Conservation (phyloP, 2,113 vertebrate species). For the Hydropotes inermis region DNA sequence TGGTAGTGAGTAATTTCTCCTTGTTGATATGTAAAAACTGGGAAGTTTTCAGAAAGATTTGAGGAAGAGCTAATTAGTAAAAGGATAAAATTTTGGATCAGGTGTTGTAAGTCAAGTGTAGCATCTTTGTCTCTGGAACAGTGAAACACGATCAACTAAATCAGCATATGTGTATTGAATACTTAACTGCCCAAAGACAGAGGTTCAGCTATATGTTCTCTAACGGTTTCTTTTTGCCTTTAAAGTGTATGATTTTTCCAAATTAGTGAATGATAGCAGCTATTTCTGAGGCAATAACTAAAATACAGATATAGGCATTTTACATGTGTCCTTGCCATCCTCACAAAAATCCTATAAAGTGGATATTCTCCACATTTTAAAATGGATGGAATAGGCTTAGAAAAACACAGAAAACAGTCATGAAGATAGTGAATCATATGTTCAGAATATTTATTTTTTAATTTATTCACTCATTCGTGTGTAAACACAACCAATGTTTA, state of each 20-base stretch:
- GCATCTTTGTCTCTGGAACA: neutral
- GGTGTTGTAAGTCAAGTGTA: neutral
- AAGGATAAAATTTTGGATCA: neutral
- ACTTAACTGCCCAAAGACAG: neutral
- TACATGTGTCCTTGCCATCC: neutral
- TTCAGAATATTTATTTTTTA: neutral
- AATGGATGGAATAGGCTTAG: neutral
- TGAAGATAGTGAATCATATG: neutral
- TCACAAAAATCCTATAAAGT: neutral
- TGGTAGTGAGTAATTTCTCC: neutral
- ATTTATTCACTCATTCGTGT: neutral
- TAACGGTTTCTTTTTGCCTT: constrained; percentile 23
- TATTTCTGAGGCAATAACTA: neutral
- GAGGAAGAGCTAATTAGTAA: neutral
- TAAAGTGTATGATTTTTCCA: neutral
- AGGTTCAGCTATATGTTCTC: neutral
- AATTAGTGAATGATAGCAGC: neutral
- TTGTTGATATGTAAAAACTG: constrained; percentile 21
- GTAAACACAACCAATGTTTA: neutral
- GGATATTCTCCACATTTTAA: neutral
- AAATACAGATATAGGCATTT: neutral
- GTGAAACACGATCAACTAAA: neutral
- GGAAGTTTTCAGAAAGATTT: neutral
- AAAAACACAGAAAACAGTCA: neutral
- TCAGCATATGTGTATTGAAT: neutral